Conservation (phyloP, 2,888 invertebrate species). For the Neoascia interrupta region DNA sequence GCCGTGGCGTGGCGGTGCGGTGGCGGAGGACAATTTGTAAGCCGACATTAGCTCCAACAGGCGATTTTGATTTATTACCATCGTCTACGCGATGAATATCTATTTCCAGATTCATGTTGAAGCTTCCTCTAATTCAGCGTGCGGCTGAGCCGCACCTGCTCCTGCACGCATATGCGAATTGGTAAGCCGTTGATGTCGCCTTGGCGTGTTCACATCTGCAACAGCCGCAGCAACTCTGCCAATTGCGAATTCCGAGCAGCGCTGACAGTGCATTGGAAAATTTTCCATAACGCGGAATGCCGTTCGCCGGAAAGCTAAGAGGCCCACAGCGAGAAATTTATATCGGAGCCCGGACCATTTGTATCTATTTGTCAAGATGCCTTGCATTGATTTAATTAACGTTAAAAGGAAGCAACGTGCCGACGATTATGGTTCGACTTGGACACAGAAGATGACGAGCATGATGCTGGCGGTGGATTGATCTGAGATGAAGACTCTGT, state of each 20-base stretch:
- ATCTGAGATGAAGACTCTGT: too few species aligned
- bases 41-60: conserved; percentile 59
- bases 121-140: conserved; percentile 7
- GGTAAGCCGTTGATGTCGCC: too few species aligned
- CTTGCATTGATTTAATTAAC: conserved; percentile 69
- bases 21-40: conserved; percentile 46
- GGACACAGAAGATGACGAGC: not conserved
- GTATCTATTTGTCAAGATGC: conserved; percentile 70
- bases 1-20: too few species aligned
- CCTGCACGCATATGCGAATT: not conserved
- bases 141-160: conserved; percentile 26
- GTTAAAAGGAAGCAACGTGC: conserved; percentile 66
- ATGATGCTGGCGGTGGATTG: not conserved
- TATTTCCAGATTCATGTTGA: conserved; percentile 43
- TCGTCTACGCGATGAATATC: conserved; percentile 40
- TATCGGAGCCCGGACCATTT: conserved; percentile 62
- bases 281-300: conserved; percentile 68
- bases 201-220: not conserved
- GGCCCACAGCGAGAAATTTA: conserved; percentile 62
- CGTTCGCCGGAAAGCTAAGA: conserved; percentile 57
- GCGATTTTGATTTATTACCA: conserved; percentile 64
- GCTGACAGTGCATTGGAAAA: conserved; percentile 50
- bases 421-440: conserved; percentile 55
- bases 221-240: not conserved
- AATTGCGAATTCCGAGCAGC: conserved; percentile 55